Conservation (phyloP, 2,888 invertebrate species). For the Dryobota labecula region DNA sequence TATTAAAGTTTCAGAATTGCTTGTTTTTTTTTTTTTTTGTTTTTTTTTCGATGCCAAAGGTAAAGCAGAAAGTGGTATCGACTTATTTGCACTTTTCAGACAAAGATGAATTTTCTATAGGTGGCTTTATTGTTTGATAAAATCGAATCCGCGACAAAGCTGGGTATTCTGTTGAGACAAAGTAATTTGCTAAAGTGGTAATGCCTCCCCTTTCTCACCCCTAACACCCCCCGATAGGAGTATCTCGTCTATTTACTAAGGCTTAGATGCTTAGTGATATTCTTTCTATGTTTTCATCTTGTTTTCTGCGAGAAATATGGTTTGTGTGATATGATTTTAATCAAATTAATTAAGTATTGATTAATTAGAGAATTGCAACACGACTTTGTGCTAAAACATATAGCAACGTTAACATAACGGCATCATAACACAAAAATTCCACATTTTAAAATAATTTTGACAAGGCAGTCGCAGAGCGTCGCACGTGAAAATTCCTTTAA, state of each 20-base stretch:
- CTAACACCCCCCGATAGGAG: constrained; percentile 65
- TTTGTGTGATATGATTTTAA: constrained; percentile 10
- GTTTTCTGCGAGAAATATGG: constrained; percentile 21
- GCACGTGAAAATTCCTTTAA: constrained; percentile 69
- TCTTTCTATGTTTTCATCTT: constrained; percentile 46
- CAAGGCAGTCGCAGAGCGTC: constrained; percentile 31
- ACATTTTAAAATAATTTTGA: constrained; percentile 35
- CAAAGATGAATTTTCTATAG: constrained; percentile 66
- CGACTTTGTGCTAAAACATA: not conserved
- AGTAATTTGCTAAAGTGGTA: constrained; percentile 85
- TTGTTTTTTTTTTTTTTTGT: constrained; percentile 8
- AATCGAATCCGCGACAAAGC: constrained; percentile 76
- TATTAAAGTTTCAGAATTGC: constrained; percentile 34
- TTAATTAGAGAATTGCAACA: not conserved
- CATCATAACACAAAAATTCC: constrained; percentile 30
- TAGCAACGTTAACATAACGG: not conserved
- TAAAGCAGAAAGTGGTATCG: constrained; percentile 24
- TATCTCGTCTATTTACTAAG: constrained; percentile 59
- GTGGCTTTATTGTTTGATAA: constrained; percentile 75
- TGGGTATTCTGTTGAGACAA: constrained; percentile 75
- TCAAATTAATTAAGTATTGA: not conserved
- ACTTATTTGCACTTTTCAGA: constrained; percentile 48
- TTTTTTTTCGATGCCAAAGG: constrained; percentile 16
- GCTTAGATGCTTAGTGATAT: constrained; percentile 56
- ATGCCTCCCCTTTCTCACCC: constrained; percentile 65